Base-by-base conservation (phyloP, 2,113 vertebrate species). In the Toxotes jaculatrix region DNA sequence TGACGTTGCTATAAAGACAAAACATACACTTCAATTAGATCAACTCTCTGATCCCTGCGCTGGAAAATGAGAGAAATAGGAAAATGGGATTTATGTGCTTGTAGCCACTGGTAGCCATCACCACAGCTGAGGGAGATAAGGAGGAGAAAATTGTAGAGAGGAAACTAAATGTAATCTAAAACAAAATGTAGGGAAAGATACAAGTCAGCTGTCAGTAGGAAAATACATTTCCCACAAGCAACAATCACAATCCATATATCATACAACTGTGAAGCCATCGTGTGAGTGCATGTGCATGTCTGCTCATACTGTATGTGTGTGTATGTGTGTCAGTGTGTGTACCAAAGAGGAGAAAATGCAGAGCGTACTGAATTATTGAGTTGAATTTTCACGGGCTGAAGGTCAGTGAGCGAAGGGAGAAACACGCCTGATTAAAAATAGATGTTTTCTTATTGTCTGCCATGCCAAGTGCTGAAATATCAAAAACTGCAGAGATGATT, bases 321-420 rank as follows among this genome's bases (percentile, higher is more conserved):
- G 56, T 64, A 73, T 74, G 83, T 62, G 36, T 64, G 74, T 61
- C 49, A 27, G 62, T 67, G 74, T 64, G 60, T 32, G 62, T 79
- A 42, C 45, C 66, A 43, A 86, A 59, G 61, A 80, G 75, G 80
- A 80, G 87, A 61, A 85, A 88, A 85, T 82, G 77, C 71, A 90
- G 89, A 91, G 89, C 80, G 51, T 84, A 77, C 92, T 95, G 90
- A 95, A 95, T 95, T 95, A 96, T 95, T 96, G 91, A 95, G 90
- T 88, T 91, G 90, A 90, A 93, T 94, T 94, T 95, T 93, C 91
- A 91, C 72, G 84, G 90, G 80, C 94, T 95, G 94, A 92, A 95
- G 95, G 95, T 95, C 94, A 95, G 90, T 56, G 91, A 86, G 82
- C 53, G 55, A 88, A 83, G 83, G 77, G 83, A 77, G 34, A 88